phyloP scores from a whole-genome alignment of 2,113 vertebrate genomes.

The Corvus hawaiiensis region DNA sequence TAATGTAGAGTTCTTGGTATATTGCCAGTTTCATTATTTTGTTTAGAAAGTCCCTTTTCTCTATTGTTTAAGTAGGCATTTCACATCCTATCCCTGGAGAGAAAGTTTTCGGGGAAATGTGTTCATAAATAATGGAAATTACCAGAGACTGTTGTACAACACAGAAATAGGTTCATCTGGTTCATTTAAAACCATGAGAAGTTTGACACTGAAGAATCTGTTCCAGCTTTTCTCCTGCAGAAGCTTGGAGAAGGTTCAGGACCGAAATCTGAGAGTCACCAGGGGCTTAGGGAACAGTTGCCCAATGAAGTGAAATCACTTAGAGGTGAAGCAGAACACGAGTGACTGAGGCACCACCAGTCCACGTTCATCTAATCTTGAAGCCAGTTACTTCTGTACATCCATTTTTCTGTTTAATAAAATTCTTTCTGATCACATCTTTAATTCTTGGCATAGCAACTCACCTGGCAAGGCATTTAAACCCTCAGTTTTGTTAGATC shows the following conservation, averaged over 20 bases:
- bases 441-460: not conserved
- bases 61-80: constrained; percentile 44
- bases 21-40: constrained; percentile 33
- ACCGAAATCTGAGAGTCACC: not conserved
- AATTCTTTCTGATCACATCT: not conserved
- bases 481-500: not conserved
- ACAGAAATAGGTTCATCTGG: not conserved
- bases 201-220: not conserved
- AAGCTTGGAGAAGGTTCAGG: not conserved
- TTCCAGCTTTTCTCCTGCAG: not conserved
- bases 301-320: not conserved
- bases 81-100: constrained; percentile 49
- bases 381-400: not conserved
- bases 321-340: not conserved
- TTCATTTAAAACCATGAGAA: not conserved
- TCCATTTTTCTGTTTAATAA: not conserved
- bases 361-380: not conserved
- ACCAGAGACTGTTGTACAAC: not conserved
- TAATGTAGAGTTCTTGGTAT: not conserved
- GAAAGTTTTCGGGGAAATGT: constrained; percentile 30
- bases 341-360: not conserved
- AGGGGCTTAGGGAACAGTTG: not conserved
- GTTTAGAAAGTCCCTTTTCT: constrained; percentile 52
- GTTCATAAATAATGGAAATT: constrained; percentile 58
- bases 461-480: not conserved